phyloP scores from a whole-genome alignment of 2,888 invertebrate genomes.

The Heteropelma amictum region DNA sequence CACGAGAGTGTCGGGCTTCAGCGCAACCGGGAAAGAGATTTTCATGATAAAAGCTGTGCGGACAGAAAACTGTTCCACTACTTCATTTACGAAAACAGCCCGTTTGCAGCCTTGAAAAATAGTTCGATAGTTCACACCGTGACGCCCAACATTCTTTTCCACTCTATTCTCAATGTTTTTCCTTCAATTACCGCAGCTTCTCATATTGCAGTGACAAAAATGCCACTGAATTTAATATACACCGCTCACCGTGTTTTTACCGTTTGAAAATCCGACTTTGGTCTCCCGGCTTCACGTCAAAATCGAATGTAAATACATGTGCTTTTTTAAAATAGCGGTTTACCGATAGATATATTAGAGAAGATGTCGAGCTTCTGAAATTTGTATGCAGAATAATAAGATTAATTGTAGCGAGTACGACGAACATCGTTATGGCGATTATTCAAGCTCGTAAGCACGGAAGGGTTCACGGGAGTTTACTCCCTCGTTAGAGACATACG shows the following conservation, averaged over 20 bases:
- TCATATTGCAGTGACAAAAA: neutral
- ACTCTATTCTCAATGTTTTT: neutral
- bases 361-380: neutral
- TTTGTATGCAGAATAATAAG: conserved; percentile 5
- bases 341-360: no score
- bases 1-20: no score
- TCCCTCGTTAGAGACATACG: conserved; percentile 54
- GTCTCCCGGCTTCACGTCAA: neutral
- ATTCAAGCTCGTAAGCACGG: conserved; percentile 32
- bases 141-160: neutral
- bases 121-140: conserved; percentile 35
- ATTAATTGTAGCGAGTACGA: conserved; percentile 3
- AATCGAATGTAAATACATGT: no score
- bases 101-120: conserved; percentile 59
- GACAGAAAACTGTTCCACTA: conserved; percentile 7
- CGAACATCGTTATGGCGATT: conserved; percentile 22
- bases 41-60: neutral
- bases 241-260: neutral
- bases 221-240: no score
- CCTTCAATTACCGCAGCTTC: neutral
- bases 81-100: conserved; percentile 61
- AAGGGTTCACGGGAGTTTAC: conserved; percentile 51
- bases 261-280: neutral
- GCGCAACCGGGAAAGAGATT: conserved; percentile 39
- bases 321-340: no score